Evolutionary conservation across 2,888 invertebrate genomes (phyloP).

Genomic region (Metellina segmentata): DNA sequence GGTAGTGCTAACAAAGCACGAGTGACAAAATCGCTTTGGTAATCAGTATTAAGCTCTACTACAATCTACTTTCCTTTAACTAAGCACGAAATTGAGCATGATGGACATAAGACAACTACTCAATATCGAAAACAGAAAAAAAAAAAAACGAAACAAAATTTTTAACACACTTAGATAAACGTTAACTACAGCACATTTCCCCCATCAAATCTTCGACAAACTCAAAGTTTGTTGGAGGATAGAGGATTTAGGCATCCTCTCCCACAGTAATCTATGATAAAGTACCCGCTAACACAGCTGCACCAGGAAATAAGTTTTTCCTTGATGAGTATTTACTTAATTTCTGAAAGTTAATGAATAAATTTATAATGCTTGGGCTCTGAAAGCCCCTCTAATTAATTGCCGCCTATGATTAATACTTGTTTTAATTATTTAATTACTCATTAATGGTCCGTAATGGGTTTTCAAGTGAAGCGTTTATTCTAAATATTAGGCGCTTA

Average conservation of each 20-base stretch:
- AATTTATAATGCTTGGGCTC: conserved; percentile 4
- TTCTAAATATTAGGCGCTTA: conserved; percentile 11
- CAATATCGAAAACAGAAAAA: no score
- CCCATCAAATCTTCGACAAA: no score
- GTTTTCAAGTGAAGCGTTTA: conserved; percentile 43
- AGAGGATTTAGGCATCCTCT: not conserved
- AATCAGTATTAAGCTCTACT: no score
- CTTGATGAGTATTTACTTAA: conserved; percentile 16
- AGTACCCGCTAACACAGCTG: not conserved
- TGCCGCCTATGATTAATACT: conserved; percentile 41
- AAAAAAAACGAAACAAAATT: no score
- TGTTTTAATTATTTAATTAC: conserved; percentile 53
- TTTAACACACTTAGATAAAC: no score
- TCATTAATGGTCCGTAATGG: conserved; percentile 51
- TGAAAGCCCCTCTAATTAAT: conserved; percentile 28
- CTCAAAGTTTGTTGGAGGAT: not conserved
- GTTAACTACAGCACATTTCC: no score
- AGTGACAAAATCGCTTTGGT: no score
- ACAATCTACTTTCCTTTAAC: no score
- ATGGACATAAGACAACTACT: no score
- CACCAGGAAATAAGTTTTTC: not conserved
- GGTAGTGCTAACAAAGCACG: no score
- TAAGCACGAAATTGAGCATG: no score
- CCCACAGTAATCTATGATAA: conserved; percentile 6
- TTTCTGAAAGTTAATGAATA: conserved; percentile 18